Conservation (phyloP, 2,113 vertebrate genomes). For the Alces alces region DNA sequence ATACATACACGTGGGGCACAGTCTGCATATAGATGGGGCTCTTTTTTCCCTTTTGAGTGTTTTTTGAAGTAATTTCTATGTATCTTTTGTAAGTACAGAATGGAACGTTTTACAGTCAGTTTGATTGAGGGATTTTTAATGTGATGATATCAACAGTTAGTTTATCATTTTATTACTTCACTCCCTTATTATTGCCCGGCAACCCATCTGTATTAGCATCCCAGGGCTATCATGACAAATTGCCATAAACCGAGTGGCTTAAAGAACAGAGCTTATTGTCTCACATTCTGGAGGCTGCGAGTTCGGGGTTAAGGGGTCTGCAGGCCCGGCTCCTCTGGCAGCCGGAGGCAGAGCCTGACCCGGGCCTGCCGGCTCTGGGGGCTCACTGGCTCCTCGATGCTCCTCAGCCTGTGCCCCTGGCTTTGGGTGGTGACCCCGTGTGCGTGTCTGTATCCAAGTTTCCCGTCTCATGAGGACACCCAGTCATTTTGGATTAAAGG, state of each 20-base stretch:
- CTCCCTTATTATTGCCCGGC: background rate
- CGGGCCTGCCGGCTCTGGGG: background rate
- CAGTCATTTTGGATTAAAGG: background rate
- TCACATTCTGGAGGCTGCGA: background rate
- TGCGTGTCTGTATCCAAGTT: rapidly evolving
- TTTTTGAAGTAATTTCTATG: background rate
- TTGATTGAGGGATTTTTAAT: background rate
- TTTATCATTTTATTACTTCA: background rate
- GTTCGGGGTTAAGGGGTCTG: no score
- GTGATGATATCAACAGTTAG: background rate
- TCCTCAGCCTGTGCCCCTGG: background rate
- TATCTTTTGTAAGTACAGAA: background rate
- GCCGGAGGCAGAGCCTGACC: background rate
- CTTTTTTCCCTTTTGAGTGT: background rate
- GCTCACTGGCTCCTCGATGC: background rate
- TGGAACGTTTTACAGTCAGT: background rate
- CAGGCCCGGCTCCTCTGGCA: background rate
- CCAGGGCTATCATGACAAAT: background rate
- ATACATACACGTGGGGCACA: rapidly evolving
- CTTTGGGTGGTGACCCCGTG: rapidly evolving
- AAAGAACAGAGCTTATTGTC: background rate
- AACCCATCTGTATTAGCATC: background rate
- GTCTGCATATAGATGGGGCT: background rate
- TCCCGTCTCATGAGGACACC: background rate
- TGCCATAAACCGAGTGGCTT: background rate